These are phyloP conservation scores for Lumbricus terrestris DNA, from an alignment of 2,888 invertebrate species.

Conservation along the genomic window DNA sequence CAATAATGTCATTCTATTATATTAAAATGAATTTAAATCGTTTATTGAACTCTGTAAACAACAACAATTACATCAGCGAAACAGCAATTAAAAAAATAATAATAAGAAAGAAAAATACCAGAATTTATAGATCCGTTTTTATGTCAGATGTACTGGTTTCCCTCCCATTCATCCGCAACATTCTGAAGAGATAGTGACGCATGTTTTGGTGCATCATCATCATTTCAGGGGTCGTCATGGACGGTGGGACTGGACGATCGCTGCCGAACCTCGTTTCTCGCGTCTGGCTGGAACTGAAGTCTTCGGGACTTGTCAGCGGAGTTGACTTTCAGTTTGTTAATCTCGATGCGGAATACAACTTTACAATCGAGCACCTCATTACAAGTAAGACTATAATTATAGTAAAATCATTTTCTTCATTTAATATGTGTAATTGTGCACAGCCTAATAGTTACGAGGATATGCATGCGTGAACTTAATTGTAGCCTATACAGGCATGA, in stretches of 20 bases:
- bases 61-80: too few relatives aligned
- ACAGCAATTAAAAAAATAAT: too few relatives aligned
- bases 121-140: too few relatives aligned
- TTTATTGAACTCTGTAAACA: too few relatives aligned
- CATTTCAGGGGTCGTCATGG: background rate
- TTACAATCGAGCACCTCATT: background rate
- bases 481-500: background rate
- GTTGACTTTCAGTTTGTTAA: background rate
- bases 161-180: too few relatives aligned
- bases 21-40: too few relatives aligned
- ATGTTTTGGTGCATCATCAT: too few relatives aligned
- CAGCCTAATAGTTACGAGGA: too few relatives aligned
- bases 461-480: background rate
- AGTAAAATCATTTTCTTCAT: background rate
- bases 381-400: background rate
- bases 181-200: too few relatives aligned
- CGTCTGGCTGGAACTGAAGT: background rate
- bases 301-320: background rate
- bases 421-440: background rate
- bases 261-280: background rate
- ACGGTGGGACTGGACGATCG: background rate
- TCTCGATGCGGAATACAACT: background rate
- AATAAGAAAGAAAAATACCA: too few relatives aligned
- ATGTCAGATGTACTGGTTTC: too few relatives aligned
- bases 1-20: too few relatives aligned